Evolutionary conservation across 2,888 invertebrate species (phyloP), one percentile per base, ranked within the genome.

Genomic region (Melieria crassipennis): DNA sequence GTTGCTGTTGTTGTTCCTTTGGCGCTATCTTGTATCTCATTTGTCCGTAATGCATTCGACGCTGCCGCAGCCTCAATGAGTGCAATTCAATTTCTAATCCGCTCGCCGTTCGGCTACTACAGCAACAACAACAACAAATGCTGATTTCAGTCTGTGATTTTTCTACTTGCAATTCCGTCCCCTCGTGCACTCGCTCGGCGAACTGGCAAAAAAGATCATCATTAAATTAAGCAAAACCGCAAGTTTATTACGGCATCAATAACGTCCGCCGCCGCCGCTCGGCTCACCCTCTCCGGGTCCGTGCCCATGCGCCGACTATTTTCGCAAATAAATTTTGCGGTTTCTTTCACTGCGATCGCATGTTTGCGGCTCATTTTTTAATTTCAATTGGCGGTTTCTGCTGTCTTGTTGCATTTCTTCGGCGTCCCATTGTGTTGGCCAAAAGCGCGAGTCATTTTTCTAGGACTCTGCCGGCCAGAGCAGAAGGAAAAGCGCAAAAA

Each of bases 171-270:
- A 10, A 10, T 50, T 50, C 2, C 11, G 9, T 11, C 11, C 48
- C 6, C 45, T 30, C 46, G 52, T 30, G 55, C 46, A 52, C 61
- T 62, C 48, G 61, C 58, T 30, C 30, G 30, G 62, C 62, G 50
- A 43, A 60, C 58, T 7, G 30, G 63, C 57, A 30, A 42, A 63
- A 67, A 66, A 67, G 48, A 55, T 69, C 65, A 72, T 69, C 72
- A 69, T 57, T 72, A 69, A 72, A 72, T 72, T 72, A 69, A 69
- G 69, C 69, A 64, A 68, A 69, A 72, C 72, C 72, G 72, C 72
- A 72, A 69, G 72, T 72, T 71, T 72, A 72, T 72, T 72, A 69
- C 69, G 61, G 67, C 71, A 71, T 71, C 71, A 71, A 71, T 71
- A 65, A 65, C 72, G 50, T 50, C 10, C 30, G 57, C 57, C 7